Evolutionary conservation across 2,888 invertebrate genomes (phyloP), one percentile per base, ranked within the genome.

Genomic region (Rhagium mordax): DNA sequence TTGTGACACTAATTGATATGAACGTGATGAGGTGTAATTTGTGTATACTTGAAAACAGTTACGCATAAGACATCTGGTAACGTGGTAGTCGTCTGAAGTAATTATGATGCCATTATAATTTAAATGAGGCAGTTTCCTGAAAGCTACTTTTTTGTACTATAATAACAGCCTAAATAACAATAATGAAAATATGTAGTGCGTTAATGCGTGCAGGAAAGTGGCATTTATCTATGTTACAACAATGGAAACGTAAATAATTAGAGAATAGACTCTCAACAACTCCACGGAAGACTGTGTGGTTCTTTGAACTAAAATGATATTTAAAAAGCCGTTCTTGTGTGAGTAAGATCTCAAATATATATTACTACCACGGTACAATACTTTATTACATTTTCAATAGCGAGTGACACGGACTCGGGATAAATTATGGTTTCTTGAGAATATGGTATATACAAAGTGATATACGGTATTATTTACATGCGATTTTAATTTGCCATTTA

Each of bases 111-210:
- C 41, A 15, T 6, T 57, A 53, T 24, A 53, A 53, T 13, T 21
- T 21, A 24, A 57, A 57, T 57, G 15, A 57, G 41, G 0, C 24
- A 55, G 21, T 55, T 20, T 21, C 20, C 24, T 24, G n/a, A n/a
- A 27, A 57, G 41, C 0, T n/a, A 57, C 15, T 57, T 24, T 24
- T n/a, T n/a, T 27, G 55, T n/a, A 27, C 27, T 60, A 33, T 41
- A 29, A 60, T 29, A 29, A 29, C 16, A 60, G 41, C 29, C 60
- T 60, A 16, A 60, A 60, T 60, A 60, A 60, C 20, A 48, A 47
- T 48, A 62, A 47, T 62, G 41, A 55, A 48, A 62, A 62, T 48
- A 47, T 48, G 48, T 21, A n/a, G 61, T 62, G 61, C 61, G 47
- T 62, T 47, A 62, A 62, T 62, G 61, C 61, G 61, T 62, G 48